Base-by-base conservation (phyloP, 2,113 vertebrate species). In the Ameiurus melas region DNA sequence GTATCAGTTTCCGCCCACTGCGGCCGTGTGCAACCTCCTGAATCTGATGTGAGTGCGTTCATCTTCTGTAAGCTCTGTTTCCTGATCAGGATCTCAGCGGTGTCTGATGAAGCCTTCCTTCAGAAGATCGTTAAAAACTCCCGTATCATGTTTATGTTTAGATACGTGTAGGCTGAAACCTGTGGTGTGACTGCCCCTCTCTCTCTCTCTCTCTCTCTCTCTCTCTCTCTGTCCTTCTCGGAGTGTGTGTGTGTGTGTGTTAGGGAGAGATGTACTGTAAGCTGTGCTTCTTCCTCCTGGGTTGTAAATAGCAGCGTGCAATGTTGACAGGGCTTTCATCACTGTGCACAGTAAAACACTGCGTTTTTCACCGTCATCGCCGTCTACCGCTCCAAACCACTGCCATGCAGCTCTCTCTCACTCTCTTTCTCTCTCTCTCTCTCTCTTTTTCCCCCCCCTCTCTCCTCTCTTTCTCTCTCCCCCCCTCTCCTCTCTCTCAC, bases 281-380 rank as follows among this genome's bases (percentile, higher is more conserved):
- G 85, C 89, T 73, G 36, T 68, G 58, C 55, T 60, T 85, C 82
- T 73, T 84, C 85, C 78, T 51, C 70, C 66, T 87, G 66, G 83
- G 62, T 90, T 89, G 90, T 87, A 91, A 88, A 91, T 92, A 90
- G 85, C 85, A 39, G 66, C 85, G 58, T 78, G 39, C 80, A 78
- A 30, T 86, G 82, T 84, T 77, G 86, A 62, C 89, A 62, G 71
- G 62, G 64, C 87, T 84, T 87, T 87, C 83, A 71, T 88, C 89
- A 64, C 30, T 22, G 22, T 55, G 47, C 83, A 71, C 64, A 71
- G 47, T 51, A 85, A 30, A 85, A 71, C 57, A 78, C 85, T 62
- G 85, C 85, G 25, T 66, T 88, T 84, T 84, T 89, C 81, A 84
- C 66, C 27, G 4, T 58, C 66, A 53, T 75, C 58, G 33, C 51